Percentiles rank a stretch among this genome's conserved stretches.
Evolutionary conservation across 2,888 invertebrate species (phyloP).

Genomic region (Anthophora plumipes): DNA sequence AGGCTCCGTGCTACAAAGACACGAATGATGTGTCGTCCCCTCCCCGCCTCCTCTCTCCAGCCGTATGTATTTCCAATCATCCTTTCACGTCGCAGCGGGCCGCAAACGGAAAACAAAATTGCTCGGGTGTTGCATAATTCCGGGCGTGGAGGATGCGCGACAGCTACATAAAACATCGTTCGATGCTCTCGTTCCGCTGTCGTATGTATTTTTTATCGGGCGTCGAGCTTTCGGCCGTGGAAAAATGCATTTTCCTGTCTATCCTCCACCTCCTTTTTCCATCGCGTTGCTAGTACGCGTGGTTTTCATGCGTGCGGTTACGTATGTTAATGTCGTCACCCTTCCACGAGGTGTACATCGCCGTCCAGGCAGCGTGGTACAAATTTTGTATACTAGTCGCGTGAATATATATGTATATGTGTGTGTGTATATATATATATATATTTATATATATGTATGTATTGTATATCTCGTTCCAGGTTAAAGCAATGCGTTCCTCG

Average conservation of each 20-base stretch:
- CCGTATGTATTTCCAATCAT: conserved; percentile 48
- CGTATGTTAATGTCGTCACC: not conserved
- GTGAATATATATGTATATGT: not conserved
- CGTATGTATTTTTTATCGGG: conserved; percentile 45
- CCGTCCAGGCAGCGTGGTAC: not conserved
- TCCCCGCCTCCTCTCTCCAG: not conserved
- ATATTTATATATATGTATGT: no score
- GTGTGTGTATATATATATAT: no score
- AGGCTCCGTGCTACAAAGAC: conserved; percentile 38
- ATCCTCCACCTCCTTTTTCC: not conserved
- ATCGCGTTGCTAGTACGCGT: not conserved
- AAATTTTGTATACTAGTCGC: conserved; percentile 14
- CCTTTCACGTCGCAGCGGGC: conserved; percentile 2
- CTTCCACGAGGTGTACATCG: not conserved
- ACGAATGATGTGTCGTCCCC: not conserved
- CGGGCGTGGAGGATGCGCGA: not conserved
- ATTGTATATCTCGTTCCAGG: no score
- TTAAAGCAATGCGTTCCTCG: conserved; percentile 15
- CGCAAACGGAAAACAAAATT: conserved; percentile 45
- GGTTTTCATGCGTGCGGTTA: conserved; percentile 6
- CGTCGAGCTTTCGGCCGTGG: conserved; percentile 4
- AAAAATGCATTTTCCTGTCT: conserved; percentile 6
- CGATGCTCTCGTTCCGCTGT: conserved; percentile 23
- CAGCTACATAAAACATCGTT: conserved; percentile 55
- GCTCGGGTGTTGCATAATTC: conserved; percentile 48